These are phyloP conservation scores for Araneus ventricosus DNA, from an alignment of 1,140 invertebrate species.

Conservation along the genomic window DNA sequence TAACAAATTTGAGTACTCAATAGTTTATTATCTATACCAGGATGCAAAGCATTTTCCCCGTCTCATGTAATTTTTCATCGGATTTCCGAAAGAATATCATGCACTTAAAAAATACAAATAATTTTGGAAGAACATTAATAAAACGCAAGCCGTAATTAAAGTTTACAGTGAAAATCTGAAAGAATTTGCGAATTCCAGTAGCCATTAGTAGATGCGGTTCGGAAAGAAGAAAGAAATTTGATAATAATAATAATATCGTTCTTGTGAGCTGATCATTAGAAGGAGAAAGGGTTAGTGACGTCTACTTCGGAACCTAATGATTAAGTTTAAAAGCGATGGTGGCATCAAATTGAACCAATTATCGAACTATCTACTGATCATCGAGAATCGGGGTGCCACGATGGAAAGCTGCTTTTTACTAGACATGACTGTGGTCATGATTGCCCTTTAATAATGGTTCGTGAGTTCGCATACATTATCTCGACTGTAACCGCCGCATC, in stretches of 20 bases:
- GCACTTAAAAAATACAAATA: slow-evolving; percentile 41
- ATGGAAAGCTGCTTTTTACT: slow-evolving; percentile 63
- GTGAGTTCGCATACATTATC: slow-evolving; percentile 75
- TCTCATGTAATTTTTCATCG: slow-evolving; percentile 36
- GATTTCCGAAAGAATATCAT: slow-evolving; percentile 3
- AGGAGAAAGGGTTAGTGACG: slow-evolving; percentile 71
- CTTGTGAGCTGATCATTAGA: slow-evolving; percentile 69
- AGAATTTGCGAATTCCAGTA: slow-evolving; percentile 43
- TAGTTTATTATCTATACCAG: slow-evolving; percentile 49
- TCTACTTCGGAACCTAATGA: slow-evolving; percentile 65
- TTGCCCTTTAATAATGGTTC: slow-evolving; percentile 74
- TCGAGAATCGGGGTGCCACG: slow-evolving; percentile 65
- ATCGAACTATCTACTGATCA: slow-evolving; percentile 75
- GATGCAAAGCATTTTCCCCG: slow-evolving; percentile 12
- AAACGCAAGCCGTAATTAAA: slow-evolving; percentile 62
- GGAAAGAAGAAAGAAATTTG: slow-evolving; percentile 29
- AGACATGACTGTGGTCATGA: slow-evolving; percentile 66
- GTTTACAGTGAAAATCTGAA: slow-evolving; percentile 64
- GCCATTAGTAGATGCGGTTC: slow-evolving; percentile 41
- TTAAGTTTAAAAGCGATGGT: slow-evolving; percentile 75
- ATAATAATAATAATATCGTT: slow-evolving; percentile 71
- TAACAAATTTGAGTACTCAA: background rate
- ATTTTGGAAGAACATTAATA: slow-evolving; percentile 39
- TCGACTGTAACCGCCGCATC: slow-evolving; percentile 17
- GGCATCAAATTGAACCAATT: slow-evolving; percentile 75